A percentile compares a stretch with the other conserved stretches of the same genome.
phyloP scores from a whole-genome alignment of 2,113 vertebrate species.

The Tragelaphus buxtoni region DNA sequence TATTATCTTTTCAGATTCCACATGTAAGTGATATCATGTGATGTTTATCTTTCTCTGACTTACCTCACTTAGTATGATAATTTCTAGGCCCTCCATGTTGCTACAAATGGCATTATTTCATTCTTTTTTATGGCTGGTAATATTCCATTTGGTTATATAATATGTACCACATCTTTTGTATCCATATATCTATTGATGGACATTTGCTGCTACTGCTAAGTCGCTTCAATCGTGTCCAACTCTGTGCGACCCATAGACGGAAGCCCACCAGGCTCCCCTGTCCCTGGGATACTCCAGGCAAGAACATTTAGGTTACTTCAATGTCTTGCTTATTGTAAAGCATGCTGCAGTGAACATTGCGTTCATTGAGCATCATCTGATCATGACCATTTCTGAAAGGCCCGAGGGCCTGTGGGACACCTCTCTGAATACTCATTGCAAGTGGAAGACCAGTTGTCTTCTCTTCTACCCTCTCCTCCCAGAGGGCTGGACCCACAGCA shows the following conservation, averaged over 20 bases:
- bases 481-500: neutral
- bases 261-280: too few relatives aligned
- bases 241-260: too few relatives aligned
- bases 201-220: neutral
- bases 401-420: neutral
- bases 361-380: neutral
- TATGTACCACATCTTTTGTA: neutral
- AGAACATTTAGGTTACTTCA: neutral
- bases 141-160: neutral
- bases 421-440: neutral
- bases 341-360: neutral
- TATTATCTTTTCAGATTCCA: neutral
- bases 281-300: too few relatives aligned
- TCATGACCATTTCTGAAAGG: neutral
- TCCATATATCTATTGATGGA: neutral
- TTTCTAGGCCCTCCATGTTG: neutral
- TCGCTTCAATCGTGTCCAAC: too few relatives aligned
- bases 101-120: neutral
- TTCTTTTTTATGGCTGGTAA: neutral
- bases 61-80: neutral
- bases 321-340: neutral
- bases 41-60: neutral
- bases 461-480: fast-evolving
- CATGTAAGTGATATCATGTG: neutral
- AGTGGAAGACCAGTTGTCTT: neutral